Conservation (phyloP, 2,888 invertebrate genomes). For the Lepidocyrtoides sp. region DNA sequence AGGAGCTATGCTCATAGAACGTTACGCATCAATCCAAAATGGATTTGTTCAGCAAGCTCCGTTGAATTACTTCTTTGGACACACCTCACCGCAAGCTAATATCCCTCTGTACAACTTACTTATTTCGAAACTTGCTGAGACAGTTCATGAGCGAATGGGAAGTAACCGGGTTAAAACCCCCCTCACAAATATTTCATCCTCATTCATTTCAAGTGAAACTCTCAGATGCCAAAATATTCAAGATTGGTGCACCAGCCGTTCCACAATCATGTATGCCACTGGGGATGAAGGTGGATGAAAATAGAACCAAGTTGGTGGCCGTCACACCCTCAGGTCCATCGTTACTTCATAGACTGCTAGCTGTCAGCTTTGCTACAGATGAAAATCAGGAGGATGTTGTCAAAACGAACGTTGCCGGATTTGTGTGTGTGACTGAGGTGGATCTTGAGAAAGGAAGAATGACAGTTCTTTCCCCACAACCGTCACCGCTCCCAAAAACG, state of each 20-base stretch:
- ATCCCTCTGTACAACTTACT: conserved; percentile 94
- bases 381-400: conserved; percentile 94
- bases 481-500: conserved; percentile 96
- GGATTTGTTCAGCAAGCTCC: conserved; percentile 98
- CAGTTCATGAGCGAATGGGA: conserved; percentile 94
- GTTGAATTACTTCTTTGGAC: conserved; percentile 97
- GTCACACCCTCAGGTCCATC: conserved; percentile 91
- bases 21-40: conserved; percentile 97
- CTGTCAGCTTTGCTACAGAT: conserved; percentile 94
- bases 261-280: conserved; percentile 99
- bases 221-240: conserved; percentile 94
- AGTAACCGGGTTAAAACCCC: conserved; percentile 92
- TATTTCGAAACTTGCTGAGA: conserved; percentile 94
- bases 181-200: conserved; percentile 93
- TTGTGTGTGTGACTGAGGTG: conserved; percentile 96
- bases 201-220: conserved; percentile 98
- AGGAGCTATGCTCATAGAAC: conserved; percentile 95
- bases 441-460: conserved; percentile 95
- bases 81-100: conserved; percentile 92
- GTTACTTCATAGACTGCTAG: conserved; percentile 95
- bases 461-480: conserved; percentile 97
- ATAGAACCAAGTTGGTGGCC: conserved; percentile 94
- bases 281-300: conserved; percentile 97
- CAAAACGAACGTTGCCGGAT: conserved; percentile 95
- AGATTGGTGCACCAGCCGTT: conserved; percentile 97